A percentile compares a stretch with the other conserved stretches of the same genome.
phyloP scores from a whole-genome alignment of 1,140 invertebrate genomes.

The Pararge aegeria region DNA sequence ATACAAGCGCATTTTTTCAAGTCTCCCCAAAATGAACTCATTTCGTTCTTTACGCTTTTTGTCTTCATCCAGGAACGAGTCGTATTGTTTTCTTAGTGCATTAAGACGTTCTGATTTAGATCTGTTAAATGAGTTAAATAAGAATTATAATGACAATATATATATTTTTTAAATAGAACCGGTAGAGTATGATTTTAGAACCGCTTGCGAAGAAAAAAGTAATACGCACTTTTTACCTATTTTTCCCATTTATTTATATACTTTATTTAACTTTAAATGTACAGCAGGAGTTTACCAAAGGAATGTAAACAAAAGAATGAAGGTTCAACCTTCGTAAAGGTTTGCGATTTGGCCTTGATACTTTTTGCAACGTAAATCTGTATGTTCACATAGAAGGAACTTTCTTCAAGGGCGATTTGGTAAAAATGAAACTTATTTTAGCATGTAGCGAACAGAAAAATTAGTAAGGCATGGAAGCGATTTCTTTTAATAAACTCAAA shows the following conservation, averaged over 20 bases:
- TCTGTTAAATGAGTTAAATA: slow-evolving; percentile 35
- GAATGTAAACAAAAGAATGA: slow-evolving; percentile 60
- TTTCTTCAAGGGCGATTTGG: background rate
- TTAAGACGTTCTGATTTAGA: slow-evolving; percentile 64
- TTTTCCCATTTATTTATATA: slow-evolving; percentile 51
- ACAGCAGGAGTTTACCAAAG: slow-evolving; percentile 20
- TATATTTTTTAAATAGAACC: background rate
- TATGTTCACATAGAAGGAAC: slow-evolving; percentile 39
- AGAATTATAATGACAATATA: background rate
- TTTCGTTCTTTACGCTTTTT: slow-evolving; percentile 66
- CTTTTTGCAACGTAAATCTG: slow-evolving; percentile 26
- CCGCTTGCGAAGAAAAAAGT: background rate
- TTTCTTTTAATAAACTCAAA: no score
- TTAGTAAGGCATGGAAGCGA: no score
- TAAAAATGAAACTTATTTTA: no score
- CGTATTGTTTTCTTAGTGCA: slow-evolving; percentile 64
- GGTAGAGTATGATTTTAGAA: no score
- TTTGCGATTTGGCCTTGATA: slow-evolving; percentile 30
- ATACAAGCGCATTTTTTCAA: slow-evolving; percentile 58
- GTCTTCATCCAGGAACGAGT: slow-evolving; percentile 68
- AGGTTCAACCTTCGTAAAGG: slow-evolving; percentile 59
- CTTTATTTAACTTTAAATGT: slow-evolving; percentile 3
- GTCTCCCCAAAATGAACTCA: slow-evolving; percentile 59
- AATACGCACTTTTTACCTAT: slow-evolving; percentile 55
- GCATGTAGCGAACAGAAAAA: no score